Evolutionary conservation across 2,888 invertebrate genomes (phyloP).

Genomic region (Ochlodes sylvanus): DNA sequence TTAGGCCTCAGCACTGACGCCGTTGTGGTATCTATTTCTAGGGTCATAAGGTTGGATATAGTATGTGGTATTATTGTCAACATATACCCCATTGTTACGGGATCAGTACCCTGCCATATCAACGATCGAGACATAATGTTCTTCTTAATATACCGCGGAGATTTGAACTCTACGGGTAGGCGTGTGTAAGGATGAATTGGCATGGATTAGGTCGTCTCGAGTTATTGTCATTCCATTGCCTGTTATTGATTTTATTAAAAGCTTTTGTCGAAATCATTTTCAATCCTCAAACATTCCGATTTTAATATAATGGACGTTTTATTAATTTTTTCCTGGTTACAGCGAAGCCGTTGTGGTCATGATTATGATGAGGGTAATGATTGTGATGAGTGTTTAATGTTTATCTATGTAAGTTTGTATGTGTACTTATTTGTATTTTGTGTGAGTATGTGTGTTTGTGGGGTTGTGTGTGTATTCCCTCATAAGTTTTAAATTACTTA

Average conservation of each 20-base stretch:
- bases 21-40: background rate
- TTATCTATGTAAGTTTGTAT: too few relatives aligned
- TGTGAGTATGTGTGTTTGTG: too few relatives aligned
- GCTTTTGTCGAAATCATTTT: background rate
- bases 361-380: too few relatives aligned
- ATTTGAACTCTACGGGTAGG: conserved; percentile 4
- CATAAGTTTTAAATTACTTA: too few relatives aligned
- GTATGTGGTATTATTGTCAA: conserved; percentile 7
- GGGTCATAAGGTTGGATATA: background rate
- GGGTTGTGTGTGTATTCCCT: too few relatives aligned
- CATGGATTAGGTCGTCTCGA: conserved; percentile 16
- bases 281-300: too few relatives aligned
- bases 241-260: conserved; percentile 15
- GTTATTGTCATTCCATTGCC: conserved; percentile 17
- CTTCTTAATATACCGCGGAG: conserved; percentile 24
- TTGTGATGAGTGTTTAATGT: too few relatives aligned
- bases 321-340: too few relatives aligned
- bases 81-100: conserved; percentile 24
- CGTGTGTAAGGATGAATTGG: conserved; percentile 9
- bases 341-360: too few relatives aligned
- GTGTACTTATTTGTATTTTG: too few relatives aligned
- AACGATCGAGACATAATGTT: conserved; percentile 30
- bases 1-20: background rate
- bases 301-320: too few relatives aligned
- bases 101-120: conserved; percentile 31